Percentiles rank a stretch among this genome's conserved stretches.
phyloP scores from a whole-genome alignment of 2,113 vertebrate genomes.

The Notothenia coriiceps region DNA sequence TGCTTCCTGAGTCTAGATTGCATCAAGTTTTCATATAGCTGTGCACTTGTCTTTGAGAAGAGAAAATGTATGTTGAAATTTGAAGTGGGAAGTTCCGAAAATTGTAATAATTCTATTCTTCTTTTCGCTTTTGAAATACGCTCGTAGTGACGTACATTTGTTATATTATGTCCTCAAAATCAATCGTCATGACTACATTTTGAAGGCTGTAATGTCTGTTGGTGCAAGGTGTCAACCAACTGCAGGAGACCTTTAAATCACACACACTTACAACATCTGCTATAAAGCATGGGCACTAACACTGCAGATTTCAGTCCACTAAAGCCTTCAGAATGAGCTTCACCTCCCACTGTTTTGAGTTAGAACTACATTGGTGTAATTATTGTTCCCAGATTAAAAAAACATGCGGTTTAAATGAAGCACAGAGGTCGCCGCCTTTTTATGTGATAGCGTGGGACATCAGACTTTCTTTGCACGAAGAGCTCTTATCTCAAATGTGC shows the following conservation, averaged over 20 bases:
- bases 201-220: not conserved
- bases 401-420: constrained; percentile 33
- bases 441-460: constrained; percentile 2
- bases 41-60: not conserved
- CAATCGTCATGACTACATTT: not conserved
- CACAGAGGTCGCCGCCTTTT: not conserved
- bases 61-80: no score
- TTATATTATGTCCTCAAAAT: not conserved
- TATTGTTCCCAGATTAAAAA: constrained; percentile 49
- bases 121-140: not conserved
- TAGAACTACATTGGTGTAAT: constrained; percentile 22
- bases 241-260: not conserved
- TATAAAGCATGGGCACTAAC: not conserved
- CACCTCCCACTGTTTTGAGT: constrained; percentile 32
- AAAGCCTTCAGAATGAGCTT: constrained; percentile 16
- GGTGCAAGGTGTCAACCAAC: not conserved
- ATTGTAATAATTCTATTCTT: not conserved
- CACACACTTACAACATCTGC: not conserved
- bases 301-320: not conserved
- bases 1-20: not conserved
- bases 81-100: not conserved
- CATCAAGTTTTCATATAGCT: not conserved
- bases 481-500: constrained; percentile 37
- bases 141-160: not conserved
- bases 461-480: constrained; percentile 12